Conservation (phyloP, 2,888 invertebrate genomes). For the Polydrusus tereticollis region DNA sequence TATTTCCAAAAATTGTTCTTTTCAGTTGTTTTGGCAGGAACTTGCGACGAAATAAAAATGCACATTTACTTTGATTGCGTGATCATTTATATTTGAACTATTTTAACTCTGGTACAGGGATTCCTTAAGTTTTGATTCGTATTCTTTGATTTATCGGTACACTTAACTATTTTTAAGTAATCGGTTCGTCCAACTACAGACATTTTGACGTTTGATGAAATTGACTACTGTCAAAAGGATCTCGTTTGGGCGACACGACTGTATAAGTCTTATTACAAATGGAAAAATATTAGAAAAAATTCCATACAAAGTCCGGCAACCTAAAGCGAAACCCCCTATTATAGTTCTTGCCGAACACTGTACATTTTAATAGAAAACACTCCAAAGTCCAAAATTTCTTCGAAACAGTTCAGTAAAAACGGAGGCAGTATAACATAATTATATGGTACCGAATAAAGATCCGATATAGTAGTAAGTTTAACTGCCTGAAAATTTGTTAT, state of each 20-base stretch:
- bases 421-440: conserved; percentile 30
- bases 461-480: background rate
- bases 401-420: conserved; percentile 35
- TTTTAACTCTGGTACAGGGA: conserved; percentile 46
- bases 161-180: conserved; percentile 36
- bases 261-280: conserved; percentile 42
- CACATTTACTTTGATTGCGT: conserved; percentile 19
- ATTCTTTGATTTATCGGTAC: conserved; percentile 47
- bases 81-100: conserved; percentile 45
- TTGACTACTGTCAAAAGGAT: conserved; percentile 4
- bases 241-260: conserved; percentile 10
- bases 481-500: background rate
- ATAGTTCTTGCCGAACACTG: too few relatives aligned
- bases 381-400: conserved; percentile 39
- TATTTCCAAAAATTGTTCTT: too few relatives aligned
- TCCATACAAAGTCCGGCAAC: too few relatives aligned
- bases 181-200: background rate
- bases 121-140: conserved; percentile 44
- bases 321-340: too few relatives aligned
- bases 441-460: background rate
- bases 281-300: conserved; percentile 36
- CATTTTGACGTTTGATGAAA: background rate
- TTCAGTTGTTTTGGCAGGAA: background rate
- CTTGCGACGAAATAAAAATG: background rate
- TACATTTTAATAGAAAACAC: conserved; percentile 35